Evolutionary conservation across 2,113 vertebrate genomes (phyloP).

Genomic region (Bombycilla garrulus): DNA sequence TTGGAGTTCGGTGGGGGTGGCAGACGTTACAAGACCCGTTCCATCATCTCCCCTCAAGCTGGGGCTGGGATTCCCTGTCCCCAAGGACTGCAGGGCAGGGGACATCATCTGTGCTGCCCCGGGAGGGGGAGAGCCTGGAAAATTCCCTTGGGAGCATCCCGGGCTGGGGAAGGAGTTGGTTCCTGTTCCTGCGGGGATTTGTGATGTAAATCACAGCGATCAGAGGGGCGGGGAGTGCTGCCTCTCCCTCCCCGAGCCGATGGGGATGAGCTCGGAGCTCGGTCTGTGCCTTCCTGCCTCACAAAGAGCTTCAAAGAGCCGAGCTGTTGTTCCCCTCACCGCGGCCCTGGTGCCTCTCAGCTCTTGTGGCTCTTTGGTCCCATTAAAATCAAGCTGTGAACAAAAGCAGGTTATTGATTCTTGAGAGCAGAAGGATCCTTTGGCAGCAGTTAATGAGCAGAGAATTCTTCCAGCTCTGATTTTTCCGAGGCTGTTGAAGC

Average conservation of each 20-base stretch:
- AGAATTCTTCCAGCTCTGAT: not conserved
- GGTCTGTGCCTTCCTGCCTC: not conserved
- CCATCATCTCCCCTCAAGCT: not conserved
- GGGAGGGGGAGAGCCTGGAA: not conserved
- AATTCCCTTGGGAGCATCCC: rapidly evolving
- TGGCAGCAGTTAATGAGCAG: not conserved
- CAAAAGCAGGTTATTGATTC: slow-evolving; percentile 8
- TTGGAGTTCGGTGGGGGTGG: not conserved
- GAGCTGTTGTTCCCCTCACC: not conserved
- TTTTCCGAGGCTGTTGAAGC: not conserved
- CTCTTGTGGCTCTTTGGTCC: not conserved
- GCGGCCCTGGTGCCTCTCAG: not conserved
- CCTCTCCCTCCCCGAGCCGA: not conserved
- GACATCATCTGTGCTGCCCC: not conserved
- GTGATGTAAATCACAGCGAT: not conserved
- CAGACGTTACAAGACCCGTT: not conserved
- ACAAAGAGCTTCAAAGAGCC: not conserved
- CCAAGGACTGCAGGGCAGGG: not conserved
- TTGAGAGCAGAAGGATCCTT: not conserved
- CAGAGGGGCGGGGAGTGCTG: not conserved
- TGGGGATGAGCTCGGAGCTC: not conserved
- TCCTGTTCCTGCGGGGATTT: not conserved
- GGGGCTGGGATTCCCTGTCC: not conserved
- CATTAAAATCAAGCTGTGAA: not conserved
- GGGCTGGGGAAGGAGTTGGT: not conserved